Evolutionary conservation across 1,140 invertebrate genomes (phyloP), one percentile per base, ranked within the genome.

Genomic region (Protaetia brevitarsis): DNA sequence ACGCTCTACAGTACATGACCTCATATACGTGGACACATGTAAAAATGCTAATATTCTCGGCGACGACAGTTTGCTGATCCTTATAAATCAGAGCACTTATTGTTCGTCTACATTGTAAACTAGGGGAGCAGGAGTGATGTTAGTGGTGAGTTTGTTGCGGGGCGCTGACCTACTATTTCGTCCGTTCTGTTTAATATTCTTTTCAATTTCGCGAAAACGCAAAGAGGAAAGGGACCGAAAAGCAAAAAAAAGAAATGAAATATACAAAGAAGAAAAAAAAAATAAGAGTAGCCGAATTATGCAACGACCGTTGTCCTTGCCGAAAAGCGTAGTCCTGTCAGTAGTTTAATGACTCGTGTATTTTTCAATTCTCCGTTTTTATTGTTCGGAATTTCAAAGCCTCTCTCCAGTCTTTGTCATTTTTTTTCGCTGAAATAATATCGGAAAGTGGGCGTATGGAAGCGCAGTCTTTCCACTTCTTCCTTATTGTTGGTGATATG

Each of bases 341-440:
- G 41, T 51, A 51, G 41, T 51, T 51, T 51, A 51, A 51, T 51
- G 41, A 51, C 41, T 51, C 41, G 26, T 51, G 26, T 51, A 51
- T 51, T 51, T 51, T 51, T 51, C 41, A 51, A 51, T 51, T 51
- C 41, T 51, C 11, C 19, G 41, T 51, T 51, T 51, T 51, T 51
- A 51, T 51, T 51, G 41, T 51, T 51, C 19, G 41, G 19, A 23
- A 19, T 51, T 26, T 51, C 41, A 51, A 51, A 51, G 41, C 6
- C n/a, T n/a, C n/a, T n/a, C n/a, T n/a, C n/a, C n/a, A n/a, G n/a
- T n/a, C n/a, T n/a, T n/a, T 23, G 41, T 8, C 21, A 23, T 3
- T 10, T 11, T 37, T 2, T 16, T n/a, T 16, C 13, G 37, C n/a
- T 41, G 7, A 16, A 5, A 16, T 16, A 16, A 51, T 16, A 51